A percentile compares a stretch with the other conserved stretches of the same genome.
These are phyloP conservation scores for Campoletis sonorensis DNA, from an alignment of 1,140 invertebrate species.

Conservation along the genomic window DNA sequence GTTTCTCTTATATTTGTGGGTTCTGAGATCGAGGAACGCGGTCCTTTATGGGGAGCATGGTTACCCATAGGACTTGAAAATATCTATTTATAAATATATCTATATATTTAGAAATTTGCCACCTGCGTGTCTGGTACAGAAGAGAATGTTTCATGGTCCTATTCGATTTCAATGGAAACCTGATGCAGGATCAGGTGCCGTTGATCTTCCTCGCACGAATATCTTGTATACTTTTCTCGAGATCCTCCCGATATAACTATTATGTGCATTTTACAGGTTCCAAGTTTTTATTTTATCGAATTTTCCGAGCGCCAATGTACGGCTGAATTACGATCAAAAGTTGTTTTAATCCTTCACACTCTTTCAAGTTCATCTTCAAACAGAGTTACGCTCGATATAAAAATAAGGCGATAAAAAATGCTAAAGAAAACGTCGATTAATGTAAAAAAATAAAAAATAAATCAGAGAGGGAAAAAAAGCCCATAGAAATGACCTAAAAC, in stretches of 20 bases:
- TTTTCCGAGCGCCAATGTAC: conserved; percentile 41
- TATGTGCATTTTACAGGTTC: not conserved
- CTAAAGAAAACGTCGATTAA: conserved; percentile 40
- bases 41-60: conserved; percentile 41
- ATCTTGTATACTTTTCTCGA: conserved; percentile 12
- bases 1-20: not conserved
- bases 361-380: conserved; percentile 3
- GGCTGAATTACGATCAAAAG: conserved; percentile 27
- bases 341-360: conserved; percentile 14
- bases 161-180: conserved; percentile 39
- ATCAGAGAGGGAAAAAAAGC: conserved; percentile 29
- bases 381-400: conserved; percentile 28
- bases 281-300: not conserved
- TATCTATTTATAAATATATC: not conserved
- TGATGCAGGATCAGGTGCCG: conserved; percentile 42
- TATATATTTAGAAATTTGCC: conserved; percentile 43
- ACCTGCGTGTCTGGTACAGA: conserved; percentile 41
- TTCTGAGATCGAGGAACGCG: conserved; percentile 10
- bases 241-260: conserved; percentile 13
- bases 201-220: conserved; percentile 33
- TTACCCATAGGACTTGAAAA: conserved; percentile 11
- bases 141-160: conserved; percentile 20
- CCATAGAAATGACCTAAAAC: conserved; percentile 21
- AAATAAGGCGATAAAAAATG: conserved; percentile 19
- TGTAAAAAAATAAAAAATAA: conserved; percentile 30